A percentile compares a stretch with the other conserved stretches of the same genome.
Conservation (phyloP, 64 coral and sea anemone genomes). For the Hydrozoanthus tunicans region DNA sequence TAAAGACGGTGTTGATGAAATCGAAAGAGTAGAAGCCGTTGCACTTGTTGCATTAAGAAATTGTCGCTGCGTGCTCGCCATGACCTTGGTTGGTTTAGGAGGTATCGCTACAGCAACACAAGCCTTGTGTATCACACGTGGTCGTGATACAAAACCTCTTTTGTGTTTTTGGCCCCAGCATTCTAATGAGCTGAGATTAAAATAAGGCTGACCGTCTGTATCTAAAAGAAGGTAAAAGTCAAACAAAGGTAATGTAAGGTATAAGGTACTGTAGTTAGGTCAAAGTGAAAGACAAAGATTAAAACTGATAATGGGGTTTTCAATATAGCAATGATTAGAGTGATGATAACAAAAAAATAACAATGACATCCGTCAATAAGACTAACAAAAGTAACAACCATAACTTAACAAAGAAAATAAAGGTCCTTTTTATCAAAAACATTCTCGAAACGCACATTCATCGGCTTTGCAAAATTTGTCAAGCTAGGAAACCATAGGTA, state of each 20-base stretch:
- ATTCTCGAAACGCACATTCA: no score
- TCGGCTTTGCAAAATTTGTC: no score
- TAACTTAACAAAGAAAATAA: no score
- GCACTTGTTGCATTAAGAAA: not conserved
- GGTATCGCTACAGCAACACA: not conserved
- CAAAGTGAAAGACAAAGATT: not conserved
- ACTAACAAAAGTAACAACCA: no score
- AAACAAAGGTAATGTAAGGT: not conserved
- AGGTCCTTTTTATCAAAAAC: no score
- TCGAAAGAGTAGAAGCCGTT: not conserved
- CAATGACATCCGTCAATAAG: no score
- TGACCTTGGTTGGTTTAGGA: not conserved
- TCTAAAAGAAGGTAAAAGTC: not conserved
- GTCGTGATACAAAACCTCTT: not conserved
- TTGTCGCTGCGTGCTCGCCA: not conserved
- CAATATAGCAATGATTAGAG: no score
- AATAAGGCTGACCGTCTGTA: not conserved
- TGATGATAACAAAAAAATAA: no score
- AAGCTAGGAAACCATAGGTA: no score
- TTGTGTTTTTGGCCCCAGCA: slow-evolving; percentile 35
- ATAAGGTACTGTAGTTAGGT: not conserved
- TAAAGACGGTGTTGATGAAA: not conserved
- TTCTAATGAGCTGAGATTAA: slow-evolving; percentile 18
- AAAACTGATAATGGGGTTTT: no score
- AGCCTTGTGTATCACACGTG: not conserved